These are phyloP conservation scores for Crambe crambe DNA, from an alignment of 37 sponge, comb jelly and placozoan genomes.

Conservation along the genomic window DNA sequence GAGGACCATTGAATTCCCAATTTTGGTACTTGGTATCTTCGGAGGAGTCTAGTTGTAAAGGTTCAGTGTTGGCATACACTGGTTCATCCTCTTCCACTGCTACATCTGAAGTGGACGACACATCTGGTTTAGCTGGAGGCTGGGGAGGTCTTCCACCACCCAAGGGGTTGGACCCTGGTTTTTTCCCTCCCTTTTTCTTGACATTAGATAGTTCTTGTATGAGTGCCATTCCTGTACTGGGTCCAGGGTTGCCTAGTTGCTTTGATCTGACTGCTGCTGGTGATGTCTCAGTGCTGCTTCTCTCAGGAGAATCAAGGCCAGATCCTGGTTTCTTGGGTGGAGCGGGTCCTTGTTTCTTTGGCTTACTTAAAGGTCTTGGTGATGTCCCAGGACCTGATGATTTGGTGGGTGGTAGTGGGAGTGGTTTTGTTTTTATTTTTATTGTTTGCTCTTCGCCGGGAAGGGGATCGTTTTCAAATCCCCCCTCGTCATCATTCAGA, in stretches of 20 bases:
- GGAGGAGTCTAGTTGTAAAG: neutral
- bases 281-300: too few relatives aligned
- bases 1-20: constrained; percentile 1
- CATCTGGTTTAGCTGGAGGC: neutral
- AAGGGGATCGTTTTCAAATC: constrained; percentile 6
- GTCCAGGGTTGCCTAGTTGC: too few relatives aligned
- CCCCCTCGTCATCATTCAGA: neutral
- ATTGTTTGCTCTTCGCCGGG: neutral
- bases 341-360: neutral
- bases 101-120: neutral
- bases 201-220: neutral
- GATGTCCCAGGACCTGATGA: neutral
- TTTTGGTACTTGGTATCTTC: neutral
- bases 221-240: neutral
- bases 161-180: neutral
- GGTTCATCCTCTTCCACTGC: neutral
- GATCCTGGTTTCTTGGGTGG: neutral
- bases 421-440: neutral
- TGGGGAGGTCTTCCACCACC: neutral
- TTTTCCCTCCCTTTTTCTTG: neutral
- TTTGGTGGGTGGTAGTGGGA: neutral
- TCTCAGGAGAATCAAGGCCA: too few relatives aligned
- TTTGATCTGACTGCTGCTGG: too few relatives aligned
- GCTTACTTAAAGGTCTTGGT: neutral
- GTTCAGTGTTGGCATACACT: neutral